Evolutionary conservation across 2,113 vertebrate species (phyloP).

Genomic region (Aldabrachelys gigantea): DNA sequence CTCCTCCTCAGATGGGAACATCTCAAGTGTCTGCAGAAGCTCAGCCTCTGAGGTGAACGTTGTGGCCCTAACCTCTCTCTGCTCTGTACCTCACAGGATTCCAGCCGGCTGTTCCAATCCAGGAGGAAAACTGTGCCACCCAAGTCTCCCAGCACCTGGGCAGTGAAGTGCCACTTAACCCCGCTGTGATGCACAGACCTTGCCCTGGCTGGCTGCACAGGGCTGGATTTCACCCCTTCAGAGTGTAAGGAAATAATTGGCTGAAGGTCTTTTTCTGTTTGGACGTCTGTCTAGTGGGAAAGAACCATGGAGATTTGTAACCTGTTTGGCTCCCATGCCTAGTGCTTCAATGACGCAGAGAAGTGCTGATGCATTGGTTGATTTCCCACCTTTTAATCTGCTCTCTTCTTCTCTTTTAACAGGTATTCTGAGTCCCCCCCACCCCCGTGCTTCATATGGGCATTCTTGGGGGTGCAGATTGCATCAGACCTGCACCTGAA

Average conservation of each 20-base stretch:
- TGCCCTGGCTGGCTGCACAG: neutral
- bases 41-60: neutral
- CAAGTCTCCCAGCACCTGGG: too few species aligned
- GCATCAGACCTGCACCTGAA: neutral
- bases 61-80: neutral
- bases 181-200: neutral
- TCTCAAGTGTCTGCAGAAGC: neutral
- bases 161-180: neutral
- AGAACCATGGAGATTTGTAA: neutral
- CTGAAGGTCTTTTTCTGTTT: neutral
- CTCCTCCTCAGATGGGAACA: neutral
- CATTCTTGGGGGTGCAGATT: neutral
- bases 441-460: neutral
- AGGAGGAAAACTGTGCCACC: neutral
- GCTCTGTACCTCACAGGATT: neutral
- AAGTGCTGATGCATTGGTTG: neutral
- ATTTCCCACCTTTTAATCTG: neutral
- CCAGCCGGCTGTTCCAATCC: neutral
- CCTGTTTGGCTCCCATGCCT: neutral
- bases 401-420: fast-evolving
- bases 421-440: neutral
- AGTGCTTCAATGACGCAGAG: neutral
- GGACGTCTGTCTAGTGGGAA: neutral
- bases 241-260: neutral
- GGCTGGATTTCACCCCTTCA: neutral